Conservation (phyloP, 1,140 invertebrate species). For the Tetranychus urticae region DNA sequence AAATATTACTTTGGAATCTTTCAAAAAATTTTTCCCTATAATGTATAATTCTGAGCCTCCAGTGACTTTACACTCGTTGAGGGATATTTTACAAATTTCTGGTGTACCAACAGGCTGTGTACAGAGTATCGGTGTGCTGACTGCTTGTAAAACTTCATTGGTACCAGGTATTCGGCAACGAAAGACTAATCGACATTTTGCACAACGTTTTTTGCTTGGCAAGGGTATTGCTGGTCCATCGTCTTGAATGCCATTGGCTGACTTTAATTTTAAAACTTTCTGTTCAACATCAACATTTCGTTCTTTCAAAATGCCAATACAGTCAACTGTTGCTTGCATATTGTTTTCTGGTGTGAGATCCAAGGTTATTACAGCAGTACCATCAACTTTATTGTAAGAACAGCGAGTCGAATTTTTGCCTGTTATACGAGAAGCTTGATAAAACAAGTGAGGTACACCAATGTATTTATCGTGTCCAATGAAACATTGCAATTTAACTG, state of each 20-base stretch:
- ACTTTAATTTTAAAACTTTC: conserved; percentile 20
- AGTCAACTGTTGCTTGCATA: conserved; percentile 35
- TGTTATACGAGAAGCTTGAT: conserved; percentile 44
- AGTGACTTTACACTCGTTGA: conserved; percentile 39
- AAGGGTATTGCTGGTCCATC: neutral
- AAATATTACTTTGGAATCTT: conserved; percentile 72
- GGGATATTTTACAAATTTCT: conserved; percentile 78
- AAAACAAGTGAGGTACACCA: conserved; percentile 75
- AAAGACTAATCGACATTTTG: conserved; percentile 80
- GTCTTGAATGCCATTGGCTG: neutral
- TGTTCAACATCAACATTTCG: conserved; percentile 89
- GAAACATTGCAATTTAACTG: conserved; percentile 52
- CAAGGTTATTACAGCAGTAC: conserved; percentile 77
- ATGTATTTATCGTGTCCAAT: conserved; percentile 69
- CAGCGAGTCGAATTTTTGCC: conserved; percentile 89
- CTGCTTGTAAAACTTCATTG: conserved; percentile 61
- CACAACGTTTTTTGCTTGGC: conserved; percentile 48
- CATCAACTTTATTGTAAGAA: conserved; percentile 60
- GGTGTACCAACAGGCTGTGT: conserved; percentile 79
- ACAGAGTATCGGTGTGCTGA: conserved; percentile 77
- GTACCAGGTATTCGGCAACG: conserved; percentile 47
- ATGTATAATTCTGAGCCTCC: conserved; percentile 71
- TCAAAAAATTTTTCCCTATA: conserved; percentile 86
- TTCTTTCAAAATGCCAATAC: conserved; percentile 44
- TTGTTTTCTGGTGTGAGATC: conserved; percentile 63